Base-by-base conservation (phyloP, 1,140 invertebrate genomes). In the Neodiprion fabricii region DNA sequence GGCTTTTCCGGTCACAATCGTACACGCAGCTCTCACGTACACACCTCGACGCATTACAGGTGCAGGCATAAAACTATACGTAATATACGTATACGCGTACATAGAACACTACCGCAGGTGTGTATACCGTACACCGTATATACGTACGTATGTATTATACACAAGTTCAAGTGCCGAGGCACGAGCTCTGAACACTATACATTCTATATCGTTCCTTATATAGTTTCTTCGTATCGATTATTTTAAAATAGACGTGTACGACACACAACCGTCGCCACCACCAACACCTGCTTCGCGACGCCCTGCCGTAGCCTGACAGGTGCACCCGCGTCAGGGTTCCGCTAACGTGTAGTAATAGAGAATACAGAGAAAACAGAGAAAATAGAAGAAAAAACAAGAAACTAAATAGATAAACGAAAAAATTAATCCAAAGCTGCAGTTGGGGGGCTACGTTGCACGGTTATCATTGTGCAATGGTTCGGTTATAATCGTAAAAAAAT, bases 171-270 rank as follows among this genome's bases (percentile, higher is more conserved):
- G 68, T 69, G 68, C 23, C 68, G 68, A 11, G 68, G 68, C 21
- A 69, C 21, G 14, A 21, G 68, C 21, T 28, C 68, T 47, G 11
- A 23, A 23, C 21, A 23, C 68, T 23, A 47, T 66, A 66, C 28
- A 40, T 40, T 5, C 28, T 4, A 40, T 61, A 61, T 61, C 53
- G 4, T 61, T 61, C 53, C 53, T 61, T 61, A 61, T 61, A 47
- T 23, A 23, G 68, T 49, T 23, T 71, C 74, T 75, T 78, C 80
- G 78, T 83, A 82, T 84, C 81, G 83, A 85, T 83, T 81, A 76
- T 77, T 79, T 80, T 80, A 82, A 82, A 82, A 85, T 79, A 84
- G 82, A 82, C 79, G 79, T 80, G 82, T 81, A 81, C 80, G 79
- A 47, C 17, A 65, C 83, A 82, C 80, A 79, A 80, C 80, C 80